Evolutionary conservation across 2,113 vertebrate genomes (phyloP).

Genomic region (Triplophysa tibetana): DNA sequence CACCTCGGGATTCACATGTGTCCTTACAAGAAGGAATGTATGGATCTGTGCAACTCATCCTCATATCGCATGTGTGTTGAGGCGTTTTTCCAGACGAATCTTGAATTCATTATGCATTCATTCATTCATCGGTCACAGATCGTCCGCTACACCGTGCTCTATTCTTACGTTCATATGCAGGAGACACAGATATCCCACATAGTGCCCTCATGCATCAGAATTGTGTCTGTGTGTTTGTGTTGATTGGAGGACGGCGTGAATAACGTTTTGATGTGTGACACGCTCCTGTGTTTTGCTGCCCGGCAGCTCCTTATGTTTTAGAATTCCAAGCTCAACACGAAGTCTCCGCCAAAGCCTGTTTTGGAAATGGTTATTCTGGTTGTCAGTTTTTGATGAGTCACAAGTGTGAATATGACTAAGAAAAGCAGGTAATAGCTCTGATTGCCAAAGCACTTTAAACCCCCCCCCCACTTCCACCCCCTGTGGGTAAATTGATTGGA

Average conservation of each 20-base stretch:
- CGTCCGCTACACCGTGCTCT: too few species aligned
- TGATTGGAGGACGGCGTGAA: not conserved
- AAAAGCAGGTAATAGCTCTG: slow-evolving; percentile 7
- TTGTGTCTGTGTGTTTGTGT: not conserved
- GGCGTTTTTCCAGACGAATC: too few species aligned
- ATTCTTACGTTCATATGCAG: too few species aligned
- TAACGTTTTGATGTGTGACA: not conserved
- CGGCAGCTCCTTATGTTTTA: not conserved
- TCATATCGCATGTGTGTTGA: too few species aligned
- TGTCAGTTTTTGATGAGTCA: slow-evolving; percentile 15
- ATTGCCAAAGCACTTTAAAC: not conserved
- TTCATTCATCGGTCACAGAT: too few species aligned
- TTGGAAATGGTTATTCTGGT: not conserved
- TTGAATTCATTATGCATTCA: too few species aligned
- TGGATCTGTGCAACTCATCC: too few species aligned
- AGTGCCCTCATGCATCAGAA: not conserved
- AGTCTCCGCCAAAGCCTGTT: slow-evolving; percentile 1
- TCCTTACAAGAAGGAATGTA: too few species aligned
- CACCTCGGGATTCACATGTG: too few species aligned
- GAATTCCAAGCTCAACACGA: not conserved
- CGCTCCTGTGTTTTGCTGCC: not conserved
- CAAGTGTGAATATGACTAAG: slow-evolving; percentile 9
- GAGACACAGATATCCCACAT: too few species aligned
- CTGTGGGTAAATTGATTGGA: slow-evolving; percentile 2
- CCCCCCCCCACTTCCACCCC: not conserved